These are phyloP conservation scores for Endomychus coccineus DNA, from an alignment of 2,888 invertebrate species.

Conservation along the genomic window DNA sequence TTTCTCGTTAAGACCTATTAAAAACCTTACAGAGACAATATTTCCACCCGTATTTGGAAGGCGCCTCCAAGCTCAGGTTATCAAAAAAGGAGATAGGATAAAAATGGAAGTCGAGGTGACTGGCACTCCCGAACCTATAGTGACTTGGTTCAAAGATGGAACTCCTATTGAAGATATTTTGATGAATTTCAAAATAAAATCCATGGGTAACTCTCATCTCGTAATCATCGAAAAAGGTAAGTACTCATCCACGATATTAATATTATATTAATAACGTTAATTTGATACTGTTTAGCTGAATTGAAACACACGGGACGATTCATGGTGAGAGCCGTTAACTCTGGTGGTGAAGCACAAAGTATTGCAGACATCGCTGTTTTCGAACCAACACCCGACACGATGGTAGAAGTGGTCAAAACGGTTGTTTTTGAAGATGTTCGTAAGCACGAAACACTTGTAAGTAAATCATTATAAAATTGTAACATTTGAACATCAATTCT, in stretches of 20 bases:
- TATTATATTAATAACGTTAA: neutral
- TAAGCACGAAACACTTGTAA: conserved; percentile 44
- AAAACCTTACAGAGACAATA: conserved; percentile 55
- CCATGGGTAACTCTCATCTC: conserved; percentile 61
- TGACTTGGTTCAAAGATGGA: conserved; percentile 69
- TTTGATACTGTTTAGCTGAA: conserved; percentile 43
- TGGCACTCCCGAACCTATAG: conserved; percentile 67
- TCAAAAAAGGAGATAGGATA: conserved; percentile 62
- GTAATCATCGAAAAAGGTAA: conserved; percentile 66
- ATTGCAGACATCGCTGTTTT: conserved; percentile 70
- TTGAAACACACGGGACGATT: conserved; percentile 67
- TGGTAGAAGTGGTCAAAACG: conserved; percentile 61
- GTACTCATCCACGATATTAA: neutral
- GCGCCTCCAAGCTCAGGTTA: conserved; percentile 67
- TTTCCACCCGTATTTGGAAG: conserved; percentile 76
- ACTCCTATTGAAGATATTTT: conserved; percentile 51
- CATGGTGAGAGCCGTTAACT: conserved; percentile 65
- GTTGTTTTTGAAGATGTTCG: conserved; percentile 54
- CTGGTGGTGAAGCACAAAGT: conserved; percentile 75
- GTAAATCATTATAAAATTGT: conserved; percentile 18
- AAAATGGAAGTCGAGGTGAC: conserved; percentile 71
- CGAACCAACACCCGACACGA: conserved; percentile 60
- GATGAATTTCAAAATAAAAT: conserved; percentile 49
- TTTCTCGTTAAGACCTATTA: neutral
- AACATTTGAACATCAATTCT: neutral